Conservation (phyloP, 2,797 vertebrate species). For the Perodicticus potto region DNA sequence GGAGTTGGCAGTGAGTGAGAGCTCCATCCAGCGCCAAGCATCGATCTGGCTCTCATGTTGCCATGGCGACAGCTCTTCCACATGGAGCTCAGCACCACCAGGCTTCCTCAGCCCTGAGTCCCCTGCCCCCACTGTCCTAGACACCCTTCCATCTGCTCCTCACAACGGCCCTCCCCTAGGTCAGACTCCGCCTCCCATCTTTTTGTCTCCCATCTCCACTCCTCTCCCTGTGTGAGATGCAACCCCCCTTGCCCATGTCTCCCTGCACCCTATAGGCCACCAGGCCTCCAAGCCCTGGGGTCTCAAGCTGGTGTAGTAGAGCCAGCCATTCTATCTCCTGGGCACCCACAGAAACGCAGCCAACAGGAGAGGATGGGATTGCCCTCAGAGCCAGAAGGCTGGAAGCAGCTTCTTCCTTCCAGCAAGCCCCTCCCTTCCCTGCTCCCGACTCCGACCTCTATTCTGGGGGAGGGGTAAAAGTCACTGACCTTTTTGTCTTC, state of each 20-base stretch:
- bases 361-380: neutral
- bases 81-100: constrained; percentile 30
- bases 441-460: neutral
- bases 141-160: neutral
- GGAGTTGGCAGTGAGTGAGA: constrained; percentile 52
- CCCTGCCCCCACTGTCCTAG: neutral
- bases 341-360: neutral
- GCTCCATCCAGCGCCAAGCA: constrained; percentile 73
- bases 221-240: neutral
- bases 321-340: neutral
- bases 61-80: constrained; percentile 81
- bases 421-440: neutral
- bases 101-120: neutral
- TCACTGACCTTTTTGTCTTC: neutral
- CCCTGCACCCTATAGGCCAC: neutral
- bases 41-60: constrained; percentile 79
- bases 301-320: neutral
- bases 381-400: neutral
- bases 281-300: neutral
- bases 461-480: neutral
- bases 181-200: neutral
- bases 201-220: too few species aligned
- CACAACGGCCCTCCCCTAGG: neutral
- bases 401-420: neutral
- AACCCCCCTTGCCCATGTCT: neutral